Conservation (phyloP, 2,797 vertebrate species). For the Intellagama lesueurii region DNA sequence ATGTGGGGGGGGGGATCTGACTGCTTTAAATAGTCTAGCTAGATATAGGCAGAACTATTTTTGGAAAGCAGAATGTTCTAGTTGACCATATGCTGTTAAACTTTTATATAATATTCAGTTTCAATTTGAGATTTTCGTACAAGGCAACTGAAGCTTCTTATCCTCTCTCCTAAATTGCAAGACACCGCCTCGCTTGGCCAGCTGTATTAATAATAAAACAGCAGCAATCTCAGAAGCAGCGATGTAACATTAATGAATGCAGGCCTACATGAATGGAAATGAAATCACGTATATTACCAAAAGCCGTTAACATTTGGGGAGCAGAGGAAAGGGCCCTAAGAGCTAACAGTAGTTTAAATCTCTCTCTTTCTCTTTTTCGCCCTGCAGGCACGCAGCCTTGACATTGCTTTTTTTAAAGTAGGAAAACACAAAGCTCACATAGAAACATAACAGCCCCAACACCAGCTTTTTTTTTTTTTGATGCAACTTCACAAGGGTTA, state of each 20-base stretch:
- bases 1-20: neutral
- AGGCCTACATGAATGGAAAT: constrained; percentile 46
- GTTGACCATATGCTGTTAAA: constrained; percentile 72
- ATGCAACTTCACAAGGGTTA: constrained; percentile 63
- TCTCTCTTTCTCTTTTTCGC: constrained; percentile 5
- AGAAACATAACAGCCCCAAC: constrained; percentile 34
- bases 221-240: constrained; percentile 73
- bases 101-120: constrained; percentile 77
- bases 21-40: constrained; percentile 15
- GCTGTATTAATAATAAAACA: constrained; percentile 81
- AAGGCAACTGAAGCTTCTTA: constrained; percentile 73
- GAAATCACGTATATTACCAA: constrained; percentile 21
- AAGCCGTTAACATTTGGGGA: constrained; percentile 44
- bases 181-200: constrained; percentile 67
- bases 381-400: constrained; percentile 57
- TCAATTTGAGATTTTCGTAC: constrained; percentile 76
- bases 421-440: neutral
- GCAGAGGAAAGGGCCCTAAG: constrained; percentile 19
- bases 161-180: constrained; percentile 74
- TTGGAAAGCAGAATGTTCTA: constrained; percentile 52
- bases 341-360: constrained; percentile 39
- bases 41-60: constrained; percentile 48
- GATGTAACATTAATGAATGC: constrained; percentile 43
- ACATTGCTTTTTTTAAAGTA: constrained; percentile 22
- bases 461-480: constrained; percentile 37